A percentile compares a stretch with the other conserved stretches of the same genome.
These are phyloP conservation scores for Oligia strigilis DNA, from an alignment of 2,888 invertebrate species.

Conservation along the genomic window DNA sequence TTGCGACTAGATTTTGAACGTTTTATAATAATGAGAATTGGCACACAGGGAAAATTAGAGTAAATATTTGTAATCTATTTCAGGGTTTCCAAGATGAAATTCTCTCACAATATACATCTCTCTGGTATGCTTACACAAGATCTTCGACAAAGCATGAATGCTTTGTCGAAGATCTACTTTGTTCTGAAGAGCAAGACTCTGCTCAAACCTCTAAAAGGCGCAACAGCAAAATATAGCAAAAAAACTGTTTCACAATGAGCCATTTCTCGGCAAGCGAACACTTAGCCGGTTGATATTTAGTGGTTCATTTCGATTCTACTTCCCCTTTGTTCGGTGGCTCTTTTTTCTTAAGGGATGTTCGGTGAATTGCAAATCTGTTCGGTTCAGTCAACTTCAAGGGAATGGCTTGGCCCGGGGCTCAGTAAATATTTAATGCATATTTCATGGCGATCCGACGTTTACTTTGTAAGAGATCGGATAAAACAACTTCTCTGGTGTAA, in stretches of 20 bases:
- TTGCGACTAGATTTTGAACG: neutral
- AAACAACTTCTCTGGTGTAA: conserved; percentile 80
- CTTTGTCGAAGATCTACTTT: no score
- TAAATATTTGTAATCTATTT: neutral
- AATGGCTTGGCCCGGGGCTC: conserved; percentile 82
- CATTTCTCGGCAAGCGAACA: conserved; percentile 64
- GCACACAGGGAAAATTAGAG: neutral
- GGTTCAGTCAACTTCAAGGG: conserved; percentile 86
- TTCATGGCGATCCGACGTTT: conserved; percentile 86
- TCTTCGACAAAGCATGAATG: neutral
- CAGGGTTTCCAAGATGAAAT: neutral
- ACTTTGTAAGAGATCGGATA: conserved; percentile 85
- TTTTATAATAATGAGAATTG: neutral
- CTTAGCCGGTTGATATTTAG: conserved; percentile 79
- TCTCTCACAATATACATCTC: neutral
- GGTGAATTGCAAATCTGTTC: conserved; percentile 89
- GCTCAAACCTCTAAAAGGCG: conserved; percentile 23
- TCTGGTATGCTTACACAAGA: neutral
- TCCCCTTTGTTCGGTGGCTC: conserved; percentile 82
- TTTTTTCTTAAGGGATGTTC: conserved; percentile 87
- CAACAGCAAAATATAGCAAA: conserved; percentile 49
- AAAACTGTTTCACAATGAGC: conserved; percentile 62
- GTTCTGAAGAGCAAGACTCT: neutral
- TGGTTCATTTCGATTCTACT: conserved; percentile 84
- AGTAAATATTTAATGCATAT: conserved; percentile 90